Conservation (phyloP, 2,113 vertebrate genomes). For the Rhabdomys dilectus region DNA sequence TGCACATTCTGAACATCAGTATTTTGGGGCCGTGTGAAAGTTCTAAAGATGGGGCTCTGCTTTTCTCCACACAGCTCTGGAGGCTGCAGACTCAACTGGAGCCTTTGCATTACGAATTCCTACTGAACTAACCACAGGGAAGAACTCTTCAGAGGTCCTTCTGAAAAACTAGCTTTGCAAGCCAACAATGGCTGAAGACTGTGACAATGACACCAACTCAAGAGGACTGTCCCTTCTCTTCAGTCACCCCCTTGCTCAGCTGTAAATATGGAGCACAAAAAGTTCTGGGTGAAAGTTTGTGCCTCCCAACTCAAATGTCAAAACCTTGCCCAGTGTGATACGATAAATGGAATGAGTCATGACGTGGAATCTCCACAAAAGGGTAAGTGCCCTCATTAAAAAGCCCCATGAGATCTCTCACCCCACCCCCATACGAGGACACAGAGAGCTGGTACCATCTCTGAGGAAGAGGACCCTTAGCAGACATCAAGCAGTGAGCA, state of each 20-base stretch:
- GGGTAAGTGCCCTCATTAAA: not conserved
- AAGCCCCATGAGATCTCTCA: not conserved
- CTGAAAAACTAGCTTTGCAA: not conserved
- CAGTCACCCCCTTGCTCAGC: not conserved
- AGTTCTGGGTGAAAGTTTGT: not conserved
- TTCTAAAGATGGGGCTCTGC: conserved; percentile 71
- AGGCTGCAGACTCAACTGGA: conserved; percentile 74
- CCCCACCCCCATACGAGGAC: rapidly evolving
- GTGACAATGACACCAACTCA: not conserved
- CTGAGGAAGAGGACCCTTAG: not conserved
- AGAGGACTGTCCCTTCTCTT: not conserved
- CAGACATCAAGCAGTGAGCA: not conserved
- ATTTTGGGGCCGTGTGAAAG: conserved; percentile 73
- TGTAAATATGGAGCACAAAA: not conserved
- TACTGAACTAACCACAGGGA: conserved; percentile 66
- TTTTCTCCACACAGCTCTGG: conserved; percentile 77
- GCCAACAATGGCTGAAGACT: not conserved
- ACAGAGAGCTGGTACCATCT: not conserved
- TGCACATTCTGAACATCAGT: conserved; percentile 72
- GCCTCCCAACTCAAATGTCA: not conserved
- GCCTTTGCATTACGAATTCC: conserved; percentile 73
- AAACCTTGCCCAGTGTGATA: not conserved
- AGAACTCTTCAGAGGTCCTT: conserved; percentile 80
- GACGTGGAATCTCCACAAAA: too few species aligned
- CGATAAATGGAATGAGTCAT: not conserved